phyloP scores from a whole-genome alignment of 2,888 invertebrate genomes.

The Lumbricus terrestris region DNA sequence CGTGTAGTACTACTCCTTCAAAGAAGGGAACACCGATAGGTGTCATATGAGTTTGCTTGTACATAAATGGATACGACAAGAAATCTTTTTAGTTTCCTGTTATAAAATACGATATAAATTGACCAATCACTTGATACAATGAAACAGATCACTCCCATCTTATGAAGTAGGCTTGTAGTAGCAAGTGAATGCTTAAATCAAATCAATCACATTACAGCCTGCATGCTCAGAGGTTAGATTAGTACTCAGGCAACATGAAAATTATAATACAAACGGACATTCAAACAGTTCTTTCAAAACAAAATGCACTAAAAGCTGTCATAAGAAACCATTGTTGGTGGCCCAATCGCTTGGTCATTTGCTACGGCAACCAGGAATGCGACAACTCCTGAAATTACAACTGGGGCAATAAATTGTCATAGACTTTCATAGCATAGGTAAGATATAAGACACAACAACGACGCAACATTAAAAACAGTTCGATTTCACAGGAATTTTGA shows the following conservation, averaged over 20 bases:
- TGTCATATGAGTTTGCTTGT: neutral
- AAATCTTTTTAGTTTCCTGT: neutral
- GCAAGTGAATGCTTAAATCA: neutral
- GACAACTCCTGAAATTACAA: neutral
- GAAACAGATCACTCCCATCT: neutral
- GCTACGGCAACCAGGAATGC: neutral
- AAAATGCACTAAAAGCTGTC: neutral
- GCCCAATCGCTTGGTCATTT: neutral
- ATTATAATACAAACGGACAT: neutral
- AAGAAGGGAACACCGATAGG: neutral
- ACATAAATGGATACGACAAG: neutral
- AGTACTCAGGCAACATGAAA: neutral
- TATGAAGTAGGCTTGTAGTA: neutral
- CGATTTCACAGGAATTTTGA: neutral
- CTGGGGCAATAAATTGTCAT: neutral
- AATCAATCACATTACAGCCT: neutral
- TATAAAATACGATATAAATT: neutral
- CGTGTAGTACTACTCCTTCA: too few relatives aligned
- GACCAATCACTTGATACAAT: neutral
- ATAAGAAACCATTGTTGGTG: neutral
- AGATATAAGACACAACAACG: too few relatives aligned
- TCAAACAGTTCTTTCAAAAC: neutral
- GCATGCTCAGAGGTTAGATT: neutral
- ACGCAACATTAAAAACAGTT: neutral
- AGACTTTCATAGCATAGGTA: neutral